These are phyloP conservation scores for Anoura caudifer DNA, from an alignment of 2,113 vertebrate species.

Conservation along the genomic window DNA sequence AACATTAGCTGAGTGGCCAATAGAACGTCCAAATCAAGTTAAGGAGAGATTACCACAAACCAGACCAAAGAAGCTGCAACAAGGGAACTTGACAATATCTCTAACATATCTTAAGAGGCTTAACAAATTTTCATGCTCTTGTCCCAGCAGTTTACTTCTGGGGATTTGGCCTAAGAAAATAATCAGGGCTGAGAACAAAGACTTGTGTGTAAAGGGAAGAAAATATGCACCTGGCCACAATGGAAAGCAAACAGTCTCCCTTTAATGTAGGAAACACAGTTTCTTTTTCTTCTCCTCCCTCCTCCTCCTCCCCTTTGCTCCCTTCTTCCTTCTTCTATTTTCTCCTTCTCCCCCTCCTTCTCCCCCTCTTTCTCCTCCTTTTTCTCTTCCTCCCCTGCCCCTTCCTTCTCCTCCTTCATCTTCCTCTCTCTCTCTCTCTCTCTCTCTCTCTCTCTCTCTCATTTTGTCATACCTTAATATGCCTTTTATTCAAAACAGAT, in stretches of 20 bases:
- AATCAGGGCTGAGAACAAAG: not conserved
- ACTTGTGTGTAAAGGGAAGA: not conserved
- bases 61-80: not conserved
- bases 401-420: too few relatives aligned
- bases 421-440: too few relatives aligned
- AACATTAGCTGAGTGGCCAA: not conserved
- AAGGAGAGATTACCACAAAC: not conserved
- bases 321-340: too few relatives aligned
- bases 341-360: not conserved
- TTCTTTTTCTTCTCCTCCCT: not conserved
- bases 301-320: not conserved
- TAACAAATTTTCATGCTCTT: not conserved
- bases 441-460: not conserved
- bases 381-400: accelerated
- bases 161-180: constrained; percentile 4
- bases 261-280: not conserved
- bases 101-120: not conserved
- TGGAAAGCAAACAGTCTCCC: not conserved
- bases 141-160: not conserved
- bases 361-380: not conserved
- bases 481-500: not conserved
- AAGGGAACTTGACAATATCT: not conserved
- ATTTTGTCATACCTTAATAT: not conserved
- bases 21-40: not conserved
- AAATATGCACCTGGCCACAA: not conserved